Conservation (phyloP, 2,888 invertebrate species). For the Drosophila macrospina region DNA sequence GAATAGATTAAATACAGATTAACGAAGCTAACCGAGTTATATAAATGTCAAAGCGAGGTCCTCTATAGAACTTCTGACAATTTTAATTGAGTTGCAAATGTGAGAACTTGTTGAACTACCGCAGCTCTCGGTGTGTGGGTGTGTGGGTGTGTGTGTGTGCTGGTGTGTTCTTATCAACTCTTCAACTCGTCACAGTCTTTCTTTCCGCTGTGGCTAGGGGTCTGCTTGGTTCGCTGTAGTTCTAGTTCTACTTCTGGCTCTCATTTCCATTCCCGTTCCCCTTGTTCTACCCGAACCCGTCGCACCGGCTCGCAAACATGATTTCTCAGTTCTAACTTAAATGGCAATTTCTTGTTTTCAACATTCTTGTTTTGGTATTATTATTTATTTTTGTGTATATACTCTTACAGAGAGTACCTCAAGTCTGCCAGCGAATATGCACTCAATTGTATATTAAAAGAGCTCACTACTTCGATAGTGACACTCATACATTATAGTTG, state of each 20-base stretch:
- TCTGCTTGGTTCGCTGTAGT: conserved; percentile 26
- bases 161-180: conserved; percentile 51
- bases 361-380: conserved; percentile 54
- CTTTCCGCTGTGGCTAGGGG: conserved; percentile 42
- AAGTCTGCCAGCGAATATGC: not conserved
- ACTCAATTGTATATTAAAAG: no score
- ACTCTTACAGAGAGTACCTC: conserved; percentile 21
- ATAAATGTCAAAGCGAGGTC: not conserved
- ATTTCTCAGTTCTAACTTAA: conserved; percentile 60
- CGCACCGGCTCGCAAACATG: conserved; percentile 32
- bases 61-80: not conserved
- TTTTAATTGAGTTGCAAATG: not conserved
- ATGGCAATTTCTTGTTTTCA: conserved; percentile 73
- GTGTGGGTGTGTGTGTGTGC: not conserved
- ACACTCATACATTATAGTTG: no score
- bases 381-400: conserved; percentile 33
- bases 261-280: conserved; percentile 30
- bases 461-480: no score
- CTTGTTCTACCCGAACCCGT: conserved; percentile 6
- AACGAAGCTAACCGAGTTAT: not conserved
- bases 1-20: not conserved
- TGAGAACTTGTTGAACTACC: conserved; percentile 13
- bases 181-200: conserved; percentile 37
- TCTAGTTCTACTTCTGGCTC: conserved; percentile 28
- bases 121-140: not conserved